Evolutionary conservation across 2,113 vertebrate species (phyloP), one percentile per base, ranked within the genome.

Genomic region (Numenius arquata): DNA sequence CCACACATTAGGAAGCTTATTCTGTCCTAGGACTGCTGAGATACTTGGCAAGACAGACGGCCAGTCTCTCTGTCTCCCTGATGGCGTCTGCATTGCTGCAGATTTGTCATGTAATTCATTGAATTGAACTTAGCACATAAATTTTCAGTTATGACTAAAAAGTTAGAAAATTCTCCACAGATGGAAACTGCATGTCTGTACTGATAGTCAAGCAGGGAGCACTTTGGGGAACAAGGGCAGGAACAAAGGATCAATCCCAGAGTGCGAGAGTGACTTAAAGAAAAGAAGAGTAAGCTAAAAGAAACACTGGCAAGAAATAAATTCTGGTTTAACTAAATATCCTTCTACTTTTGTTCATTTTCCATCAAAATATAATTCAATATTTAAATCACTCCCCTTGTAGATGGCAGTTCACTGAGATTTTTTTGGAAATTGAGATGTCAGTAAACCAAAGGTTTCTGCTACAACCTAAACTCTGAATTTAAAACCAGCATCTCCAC

Each of bases 101-200:
- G 86, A 95, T 94, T 76, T 92, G 94, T 89, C 95, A 85, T 76
- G 84, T 93, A 62, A 96, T 91, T 95, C 93, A 96, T 11, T 6
- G 26, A 21, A 67, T 9, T 96, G 86, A 96, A 85, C 92, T 19
- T 65, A 45, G 84, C 92, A 82, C 96, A 95, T 95, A 95, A 96
- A 97, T 97, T 92, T 50, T 73, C 86, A 76, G 80, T 91, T 92
- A 95, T 85, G 94, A 73, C 96, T 95, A 55, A 90, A 93, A 96
- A 96, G 74, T 94, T 93, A n/a, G 77, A 89, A 91, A 66, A 95
- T 73, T 68, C 80, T 93, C 74, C 67, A 30, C 71, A 6, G 89
- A 93, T 53, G 38, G 90, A 89, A 84, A 70, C 74, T n/a, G 10
- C 11, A 3, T 6, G 27, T 66, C 63, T 0, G 0, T 43, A 61